These are phyloP conservation scores for Lagodon rhomboides DNA, from an alignment of 2,797 vertebrate genomes.

Conservation along the genomic window DNA sequence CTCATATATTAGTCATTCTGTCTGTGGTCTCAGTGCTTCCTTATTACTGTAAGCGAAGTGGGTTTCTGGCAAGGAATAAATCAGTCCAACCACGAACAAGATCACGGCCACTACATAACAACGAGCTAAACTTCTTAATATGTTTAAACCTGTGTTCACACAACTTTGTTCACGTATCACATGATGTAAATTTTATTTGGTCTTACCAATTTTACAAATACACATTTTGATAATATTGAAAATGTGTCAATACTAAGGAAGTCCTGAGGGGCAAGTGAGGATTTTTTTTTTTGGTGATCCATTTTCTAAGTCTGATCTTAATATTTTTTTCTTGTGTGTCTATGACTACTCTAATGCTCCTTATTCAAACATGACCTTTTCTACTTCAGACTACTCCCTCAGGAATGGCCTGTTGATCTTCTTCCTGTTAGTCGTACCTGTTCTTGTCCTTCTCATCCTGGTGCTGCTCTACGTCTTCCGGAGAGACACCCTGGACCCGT, in stretches of 20 bases:
- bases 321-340: no score
- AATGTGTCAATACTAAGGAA: background rate
- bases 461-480: conserved; percentile 84
- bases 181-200: no score
- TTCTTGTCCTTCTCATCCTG: conserved; percentile 76
- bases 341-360: background rate
- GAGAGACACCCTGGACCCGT: conserved; percentile 72
- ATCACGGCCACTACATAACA: no score
- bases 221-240: background rate
- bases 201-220: no score
- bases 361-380: background rate
- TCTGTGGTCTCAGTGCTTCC: background rate
- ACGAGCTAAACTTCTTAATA: no score
- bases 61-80: no score
- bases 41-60: background rate
- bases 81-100: no score
- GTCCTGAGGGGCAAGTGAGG: no score
- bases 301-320: no score
- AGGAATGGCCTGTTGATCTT: conserved; percentile 91
- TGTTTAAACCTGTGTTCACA: no score
- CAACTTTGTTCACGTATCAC: no score
- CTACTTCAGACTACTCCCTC: conserved; percentile 88
- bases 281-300: no score
- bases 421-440: conserved; percentile 90
- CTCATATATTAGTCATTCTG: conserved; percentile 13